Evolutionary conservation across 2,888 invertebrate genomes (phyloP).

Genomic region (Autographa pulchrina): DNA sequence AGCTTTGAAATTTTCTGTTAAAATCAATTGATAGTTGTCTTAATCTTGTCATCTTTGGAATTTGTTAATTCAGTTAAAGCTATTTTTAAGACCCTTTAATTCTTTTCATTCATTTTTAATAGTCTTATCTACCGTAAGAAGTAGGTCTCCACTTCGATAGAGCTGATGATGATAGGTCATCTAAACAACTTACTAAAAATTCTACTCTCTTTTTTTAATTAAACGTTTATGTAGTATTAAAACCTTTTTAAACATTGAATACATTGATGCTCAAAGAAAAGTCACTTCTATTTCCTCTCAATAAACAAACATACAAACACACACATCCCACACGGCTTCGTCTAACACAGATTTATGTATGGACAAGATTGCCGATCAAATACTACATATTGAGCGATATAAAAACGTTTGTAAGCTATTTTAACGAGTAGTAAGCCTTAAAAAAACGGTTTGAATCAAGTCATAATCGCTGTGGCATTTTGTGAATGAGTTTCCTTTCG

Average conservation of each 20-base stretch:
- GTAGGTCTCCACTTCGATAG: no score
- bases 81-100: no score
- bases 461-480: conserved; percentile 55
- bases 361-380: conserved; percentile 51
- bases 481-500: conserved; percentile 58
- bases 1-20: not conserved
- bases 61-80: no score
- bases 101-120: no score
- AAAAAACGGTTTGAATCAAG: conserved; percentile 54
- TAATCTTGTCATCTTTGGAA: not conserved
- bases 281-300: not conserved
- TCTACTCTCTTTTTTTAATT: no score
- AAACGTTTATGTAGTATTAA: no score
- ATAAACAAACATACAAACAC: conserved; percentile 19
- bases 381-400: conserved; percentile 44
- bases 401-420: conserved; percentile 51
- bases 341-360: conserved; percentile 41
- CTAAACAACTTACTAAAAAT: no score
- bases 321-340: conserved; percentile 22
- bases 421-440: conserved; percentile 55
- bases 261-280: no score
- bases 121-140: no score
- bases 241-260: no score
- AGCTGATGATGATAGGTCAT: no score
- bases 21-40: not conserved